Percentiles rank a stretch among this genome's conserved stretches.
These are phyloP conservation scores for Cheirogaleus major DNA, from an alignment of 2,797 vertebrate species.

Conservation along the genomic window DNA sequence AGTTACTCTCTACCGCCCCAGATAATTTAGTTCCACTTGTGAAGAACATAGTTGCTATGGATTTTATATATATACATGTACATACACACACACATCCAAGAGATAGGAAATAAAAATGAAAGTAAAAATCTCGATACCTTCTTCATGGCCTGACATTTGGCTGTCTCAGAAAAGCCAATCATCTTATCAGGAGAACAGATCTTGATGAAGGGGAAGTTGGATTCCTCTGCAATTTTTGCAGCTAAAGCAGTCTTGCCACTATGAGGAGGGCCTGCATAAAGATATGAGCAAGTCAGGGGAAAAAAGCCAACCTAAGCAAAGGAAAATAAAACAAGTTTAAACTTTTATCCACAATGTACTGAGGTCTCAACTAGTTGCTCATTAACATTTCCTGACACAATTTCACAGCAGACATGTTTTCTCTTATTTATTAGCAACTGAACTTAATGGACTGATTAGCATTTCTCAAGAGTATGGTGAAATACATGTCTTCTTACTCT, in stretches of 20 bases:
- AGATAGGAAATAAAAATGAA: constrained; percentile 35
- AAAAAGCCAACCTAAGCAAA: constrained; percentile 10
- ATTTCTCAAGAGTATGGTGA: constrained; percentile 71
- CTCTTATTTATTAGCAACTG: constrained; percentile 79
- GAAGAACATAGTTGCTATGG: background rate
- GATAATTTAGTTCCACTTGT: background rate
- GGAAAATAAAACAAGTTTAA: background rate
- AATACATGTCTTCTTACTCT: constrained; percentile 46
- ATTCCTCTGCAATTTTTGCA: constrained; percentile 96
- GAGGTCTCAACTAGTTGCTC: constrained; percentile 66
- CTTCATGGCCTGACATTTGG: constrained; percentile 98
- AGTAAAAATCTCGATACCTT: constrained; percentile 87
- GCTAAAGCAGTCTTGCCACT: constrained; percentile 96
- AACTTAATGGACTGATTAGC: constrained; percentile 77
- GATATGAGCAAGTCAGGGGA: constrained; percentile 50
- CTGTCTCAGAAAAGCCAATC: constrained; percentile 97
- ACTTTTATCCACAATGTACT: constrained; percentile 11
- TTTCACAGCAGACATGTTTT: constrained; percentile 69
- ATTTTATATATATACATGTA: background rate
- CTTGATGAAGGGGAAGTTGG: constrained; percentile 98
- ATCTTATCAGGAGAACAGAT: constrained; percentile 99
- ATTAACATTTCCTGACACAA: constrained; percentile 75
- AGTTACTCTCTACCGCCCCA: background rate
- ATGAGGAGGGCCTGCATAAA: constrained; percentile 92
- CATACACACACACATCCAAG: background rate